These are phyloP conservation scores for Malurus cyaneus DNA, from an alignment of 2,113 vertebrate genomes.

Conservation along the genomic window DNA sequence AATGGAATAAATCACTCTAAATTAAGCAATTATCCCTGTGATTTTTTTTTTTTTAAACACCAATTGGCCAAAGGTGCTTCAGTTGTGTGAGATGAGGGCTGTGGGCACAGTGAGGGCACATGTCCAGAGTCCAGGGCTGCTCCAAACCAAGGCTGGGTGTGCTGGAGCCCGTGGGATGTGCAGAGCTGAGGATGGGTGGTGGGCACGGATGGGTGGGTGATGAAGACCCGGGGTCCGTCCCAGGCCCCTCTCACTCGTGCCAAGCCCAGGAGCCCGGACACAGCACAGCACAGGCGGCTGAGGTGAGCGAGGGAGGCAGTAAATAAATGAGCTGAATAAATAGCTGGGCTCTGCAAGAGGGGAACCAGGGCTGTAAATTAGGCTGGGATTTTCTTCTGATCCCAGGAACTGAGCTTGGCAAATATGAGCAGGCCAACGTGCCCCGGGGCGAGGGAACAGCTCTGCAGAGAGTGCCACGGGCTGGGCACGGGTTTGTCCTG, in stretches of 20 bases:
- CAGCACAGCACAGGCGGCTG: background rate
- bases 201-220: background rate
- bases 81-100: background rate
- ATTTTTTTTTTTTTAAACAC: constrained; percentile 12
- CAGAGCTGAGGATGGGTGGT: background rate
- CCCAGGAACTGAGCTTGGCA: background rate
- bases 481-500: background rate
- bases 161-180: rapidly evolving
- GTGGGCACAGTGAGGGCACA: background rate
- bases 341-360: background rate
- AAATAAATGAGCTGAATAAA: background rate
- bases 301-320: background rate
- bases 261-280: background rate
- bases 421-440: rapidly evolving
- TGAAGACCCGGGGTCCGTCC: background rate
- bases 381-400: background rate
- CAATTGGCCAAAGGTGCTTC: background rate
- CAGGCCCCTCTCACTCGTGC: background rate
- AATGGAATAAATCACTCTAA: constrained; percentile 69
- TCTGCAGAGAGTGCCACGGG: background rate
- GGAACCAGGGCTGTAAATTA: background rate
- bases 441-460: rapidly evolving
- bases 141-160: background rate
- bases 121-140: no score
- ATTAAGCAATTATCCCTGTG: constrained; percentile 65